Base-by-base conservation (phyloP, 2,113 vertebrate genomes). In the Salvelinus sp. region DNA sequence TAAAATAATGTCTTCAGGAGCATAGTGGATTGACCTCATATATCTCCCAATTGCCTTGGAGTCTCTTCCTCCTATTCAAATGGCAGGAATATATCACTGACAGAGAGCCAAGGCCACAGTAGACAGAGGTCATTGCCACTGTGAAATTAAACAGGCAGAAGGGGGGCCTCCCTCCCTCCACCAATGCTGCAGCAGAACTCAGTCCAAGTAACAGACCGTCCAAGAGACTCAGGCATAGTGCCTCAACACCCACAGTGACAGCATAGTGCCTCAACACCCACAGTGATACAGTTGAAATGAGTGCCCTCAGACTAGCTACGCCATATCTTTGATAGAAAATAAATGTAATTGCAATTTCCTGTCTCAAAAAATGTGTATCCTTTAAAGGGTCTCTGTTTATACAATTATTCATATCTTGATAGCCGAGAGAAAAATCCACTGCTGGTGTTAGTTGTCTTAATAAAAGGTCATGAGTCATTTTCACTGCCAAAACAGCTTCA, bases 71-170 rank as follows among this genome's bases (percentile, higher is more conserved):
- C 76, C 74, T 67, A 80, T 83, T 88, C 77, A 81, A 83, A 81
- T 27, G 50, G 83, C 90, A 89, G 86, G 85, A 87, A 88, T 85
- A 90, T 83, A 87, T 89, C 87, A 79, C 84, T 88, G 91, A 90
- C 87, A 82, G 85, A 12, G 38, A 83, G 85, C 88, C 92, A 90
- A 80, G 88, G 85, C 86, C 83, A 81, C 85, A 87, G 77, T 83
- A 84, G 84, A 68, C 92, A 91, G 81, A 91, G 87, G 87, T 91
- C 89, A 90, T 58, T 47, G 76, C 77, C 88, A 87, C 50, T 16
- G 50, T 54, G 50, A 54, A 54, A 54, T 54, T 54, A 54, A 54
- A 54, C 50, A 54, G 50, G 50, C 50, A 54, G 16, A 18, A 54
- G 16, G 12, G 12, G 50, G 16, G 50, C 16, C 50, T 54, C 50